Conservation (phyloP, 1,140 invertebrate species). For the Aphaenogaster rudis region DNA sequence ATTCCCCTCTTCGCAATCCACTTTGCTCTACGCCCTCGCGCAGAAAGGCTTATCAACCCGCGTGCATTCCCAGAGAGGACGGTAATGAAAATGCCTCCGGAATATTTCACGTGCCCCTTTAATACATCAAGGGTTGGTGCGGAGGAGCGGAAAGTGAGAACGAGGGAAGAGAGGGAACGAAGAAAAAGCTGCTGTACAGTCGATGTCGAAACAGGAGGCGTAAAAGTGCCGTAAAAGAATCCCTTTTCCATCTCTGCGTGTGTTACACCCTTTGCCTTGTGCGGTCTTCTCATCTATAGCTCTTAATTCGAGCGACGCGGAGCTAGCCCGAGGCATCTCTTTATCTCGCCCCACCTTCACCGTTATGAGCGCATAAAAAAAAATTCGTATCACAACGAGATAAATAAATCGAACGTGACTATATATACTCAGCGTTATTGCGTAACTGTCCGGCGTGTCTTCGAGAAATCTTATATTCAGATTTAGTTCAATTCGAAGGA, state of each 20-base stretch:
- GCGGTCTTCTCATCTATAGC: constrained; percentile 42
- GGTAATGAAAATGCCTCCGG: constrained; percentile 69
- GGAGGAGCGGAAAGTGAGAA: constrained; percentile 18
- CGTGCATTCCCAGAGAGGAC: constrained; percentile 61
- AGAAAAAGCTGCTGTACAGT: constrained; percentile 38
- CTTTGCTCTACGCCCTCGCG: constrained; percentile 34
- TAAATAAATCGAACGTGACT: neutral
- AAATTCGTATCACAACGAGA: neutral
- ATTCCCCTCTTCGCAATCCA: constrained; percentile 49
- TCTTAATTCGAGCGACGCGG: constrained; percentile 52
- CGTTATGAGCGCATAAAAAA: constrained; percentile 3
- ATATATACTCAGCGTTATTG: neutral
- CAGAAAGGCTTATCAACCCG: constrained; percentile 56
- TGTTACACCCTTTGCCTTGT: neutral
- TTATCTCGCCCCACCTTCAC: constrained; percentile 20
- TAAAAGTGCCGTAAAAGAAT: constrained; percentile 63
- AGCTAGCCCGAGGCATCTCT: neutral
- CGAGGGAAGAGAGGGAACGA: constrained; percentile 1
- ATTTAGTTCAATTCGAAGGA: neutral
- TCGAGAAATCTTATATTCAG: neutral
- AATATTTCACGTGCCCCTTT: constrained; percentile 71
- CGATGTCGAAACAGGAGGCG: constrained; percentile 19
- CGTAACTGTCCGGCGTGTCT: neutral
- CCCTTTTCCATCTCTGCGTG: constrained; percentile 48
- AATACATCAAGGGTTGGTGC: constrained; percentile 59